These are phyloP conservation scores for Myotis findleyi DNA, from an alignment of 2,797 vertebrate species.

Conservation along the genomic window DNA sequence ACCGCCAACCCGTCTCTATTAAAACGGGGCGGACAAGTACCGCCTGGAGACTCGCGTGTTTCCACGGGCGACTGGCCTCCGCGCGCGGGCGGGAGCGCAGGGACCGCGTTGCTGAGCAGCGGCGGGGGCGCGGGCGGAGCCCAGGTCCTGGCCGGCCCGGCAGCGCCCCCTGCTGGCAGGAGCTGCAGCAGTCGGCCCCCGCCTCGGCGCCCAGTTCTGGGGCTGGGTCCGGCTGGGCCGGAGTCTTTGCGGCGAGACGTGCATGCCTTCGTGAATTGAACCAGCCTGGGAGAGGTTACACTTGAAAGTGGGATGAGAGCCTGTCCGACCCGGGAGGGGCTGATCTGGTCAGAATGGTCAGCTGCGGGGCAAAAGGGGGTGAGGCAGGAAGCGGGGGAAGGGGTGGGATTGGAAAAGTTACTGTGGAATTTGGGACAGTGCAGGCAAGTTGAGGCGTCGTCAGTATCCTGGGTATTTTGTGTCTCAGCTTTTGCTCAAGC, in stretches of 20 bases:
- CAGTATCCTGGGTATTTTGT: background rate
- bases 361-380: rapidly evolving
- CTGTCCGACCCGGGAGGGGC: background rate
- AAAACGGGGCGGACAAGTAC: background rate
- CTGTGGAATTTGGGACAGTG: background rate
- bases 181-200: background rate
- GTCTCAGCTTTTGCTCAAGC: background rate
- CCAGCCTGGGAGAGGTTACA: background rate
- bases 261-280: rapidly evolving
- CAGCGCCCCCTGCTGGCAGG: slow-evolving; percentile 56
- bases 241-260: rapidly evolving
- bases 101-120: rapidly evolving
- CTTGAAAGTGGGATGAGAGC: background rate
- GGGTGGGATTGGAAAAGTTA: background rate
- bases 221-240: rapidly evolving
- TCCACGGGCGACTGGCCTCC: background rate
- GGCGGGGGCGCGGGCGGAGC: background rate
- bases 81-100: background rate
- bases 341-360: background rate
- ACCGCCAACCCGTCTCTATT: background rate
- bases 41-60: background rate
- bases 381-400: background rate
- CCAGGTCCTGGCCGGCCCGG: background rate
- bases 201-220: background rate
- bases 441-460: background rate